Percentiles rank a stretch among this genome's conserved stretches.
phyloP scores from a whole-genome alignment of 2,113 vertebrate genomes.

The Hypocryptadius cinnamomeus region DNA sequence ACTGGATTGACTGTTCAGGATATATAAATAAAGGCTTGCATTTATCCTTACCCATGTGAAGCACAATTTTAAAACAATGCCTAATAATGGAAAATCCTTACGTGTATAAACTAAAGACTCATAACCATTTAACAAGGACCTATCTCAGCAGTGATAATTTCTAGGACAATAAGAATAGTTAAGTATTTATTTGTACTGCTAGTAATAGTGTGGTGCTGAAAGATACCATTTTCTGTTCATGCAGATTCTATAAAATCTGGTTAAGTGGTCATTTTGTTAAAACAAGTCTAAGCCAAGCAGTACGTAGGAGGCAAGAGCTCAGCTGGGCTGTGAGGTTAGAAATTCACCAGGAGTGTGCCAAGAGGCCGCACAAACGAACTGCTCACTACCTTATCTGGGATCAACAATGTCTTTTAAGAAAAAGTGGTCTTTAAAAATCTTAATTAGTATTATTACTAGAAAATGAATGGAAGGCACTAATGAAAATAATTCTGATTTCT shows the following conservation, averaged over 20 bases:
- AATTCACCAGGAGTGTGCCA: accelerated
- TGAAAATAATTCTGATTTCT: background rate
- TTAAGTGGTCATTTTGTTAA: background rate
- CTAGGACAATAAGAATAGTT: background rate
- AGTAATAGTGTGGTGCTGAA: background rate
- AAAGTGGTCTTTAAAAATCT: background rate
- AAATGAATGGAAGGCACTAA: background rate
- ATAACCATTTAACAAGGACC: background rate
- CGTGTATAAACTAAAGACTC: background rate
- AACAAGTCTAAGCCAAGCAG: background rate
- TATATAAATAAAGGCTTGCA: background rate
- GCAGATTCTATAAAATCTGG: background rate
- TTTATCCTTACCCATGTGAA: background rate
- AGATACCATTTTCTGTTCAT: background rate
- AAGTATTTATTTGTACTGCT: background rate
- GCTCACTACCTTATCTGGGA: background rate
- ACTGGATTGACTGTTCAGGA: background rate
- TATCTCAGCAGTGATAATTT: background rate
- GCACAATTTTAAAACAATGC: background rate
- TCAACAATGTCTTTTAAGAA: background rate
- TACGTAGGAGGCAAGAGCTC: background rate
- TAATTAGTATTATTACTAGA: background rate
- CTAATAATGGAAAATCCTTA: background rate
- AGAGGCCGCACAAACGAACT: background rate
- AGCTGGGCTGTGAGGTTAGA: background rate